Evolutionary conservation across 1,140 invertebrate species (phyloP), one percentile per base, ranked within the genome.

Genomic region (Saccostrea cuccullata): DNA sequence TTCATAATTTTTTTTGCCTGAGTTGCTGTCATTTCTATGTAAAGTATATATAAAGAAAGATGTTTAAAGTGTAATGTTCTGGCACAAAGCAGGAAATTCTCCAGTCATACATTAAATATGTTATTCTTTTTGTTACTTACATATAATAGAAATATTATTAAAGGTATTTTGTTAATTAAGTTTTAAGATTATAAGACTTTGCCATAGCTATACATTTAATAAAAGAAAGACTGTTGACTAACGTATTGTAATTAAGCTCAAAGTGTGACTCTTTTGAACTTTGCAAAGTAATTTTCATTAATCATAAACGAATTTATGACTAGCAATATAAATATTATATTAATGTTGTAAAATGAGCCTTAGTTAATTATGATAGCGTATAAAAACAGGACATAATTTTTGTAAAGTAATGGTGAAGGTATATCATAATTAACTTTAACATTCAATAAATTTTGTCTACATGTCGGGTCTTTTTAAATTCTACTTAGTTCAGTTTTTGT

Each of bases 331-430:
- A 77, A 30, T 77, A 36, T 77, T 77, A 30, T 26, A 77, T 26
- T 30, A 36, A 15, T 30, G 11, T 77, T 77, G 70, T 77, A 77
- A 12, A 77, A 77, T 36, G 30, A 77, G 30, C 26, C 26, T 36
- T 77, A 30, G 70, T 77, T 77, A 77, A 77, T 77, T 77, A 77
- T 26, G 15, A 77, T 36, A 77, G 26, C 23, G 3, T 26, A 77
- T 30, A 77, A 73, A 77, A 77, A 36, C 70, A 77, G 15, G 3
- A 77, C 30, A 17, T 77, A 30, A 26, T 13, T 30, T n/a, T 77
- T 77, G 70, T 64, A 64, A 77, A 36, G 5, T 77, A 36, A 77
- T 36, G 70, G 23, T 77, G 70, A 77, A 77, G 23, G 13, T 4
- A 77, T 77, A 26, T 77, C 70, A 36, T 26, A 13, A 77, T 77